Conservation (phyloP, 64 coral and sea anemone species). For the Acropora tenuis region DNA sequence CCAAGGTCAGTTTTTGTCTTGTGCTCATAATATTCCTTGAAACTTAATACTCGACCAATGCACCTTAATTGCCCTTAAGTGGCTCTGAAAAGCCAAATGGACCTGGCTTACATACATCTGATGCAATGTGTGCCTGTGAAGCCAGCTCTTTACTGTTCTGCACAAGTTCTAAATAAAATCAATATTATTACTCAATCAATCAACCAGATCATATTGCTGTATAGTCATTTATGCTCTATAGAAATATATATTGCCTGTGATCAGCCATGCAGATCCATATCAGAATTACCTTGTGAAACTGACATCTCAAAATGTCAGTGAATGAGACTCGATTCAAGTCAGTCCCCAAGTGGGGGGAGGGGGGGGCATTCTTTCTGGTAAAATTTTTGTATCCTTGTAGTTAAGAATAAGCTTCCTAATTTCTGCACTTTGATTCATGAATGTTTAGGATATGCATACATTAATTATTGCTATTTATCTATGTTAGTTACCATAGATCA, state of each 20-base stretch:
- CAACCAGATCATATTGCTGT: background rate
- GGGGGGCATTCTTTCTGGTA: background rate
- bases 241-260: background rate
- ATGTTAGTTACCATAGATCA: background rate
- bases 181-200: background rate
- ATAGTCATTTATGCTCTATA: background rate
- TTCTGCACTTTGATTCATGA: background rate
- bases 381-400: background rate
- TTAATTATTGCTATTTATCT: background rate
- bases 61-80: conserved; percentile 29
- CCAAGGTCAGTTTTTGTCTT: background rate
- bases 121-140: no score
- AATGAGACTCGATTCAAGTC: background rate
- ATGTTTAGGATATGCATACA: background rate
- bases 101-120: no score
- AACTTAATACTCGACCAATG: background rate
- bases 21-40: background rate
- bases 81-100: no score
- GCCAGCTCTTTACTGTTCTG: no score
- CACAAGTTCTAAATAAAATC: no score
- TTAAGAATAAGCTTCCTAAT: background rate
- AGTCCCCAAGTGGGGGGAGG: background rate
- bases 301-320: background rate
- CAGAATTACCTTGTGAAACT: background rate
- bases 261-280: background rate